phyloP scores from a whole-genome alignment of 2,888 invertebrate genomes.

The Drosophila nr. perissopoda region DNA sequence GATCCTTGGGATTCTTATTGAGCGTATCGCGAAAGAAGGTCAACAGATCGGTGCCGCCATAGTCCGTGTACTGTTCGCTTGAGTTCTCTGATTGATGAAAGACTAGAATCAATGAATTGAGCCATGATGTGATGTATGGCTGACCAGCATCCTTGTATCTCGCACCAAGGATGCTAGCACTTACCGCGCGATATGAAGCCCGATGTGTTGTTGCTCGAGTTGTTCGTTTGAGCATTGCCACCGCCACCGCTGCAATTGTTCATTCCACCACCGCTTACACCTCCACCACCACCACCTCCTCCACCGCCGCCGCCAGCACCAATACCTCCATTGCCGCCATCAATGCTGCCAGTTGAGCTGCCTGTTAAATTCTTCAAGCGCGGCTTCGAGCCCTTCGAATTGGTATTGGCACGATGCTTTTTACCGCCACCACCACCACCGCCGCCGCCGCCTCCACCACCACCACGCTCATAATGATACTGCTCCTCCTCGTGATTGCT shows the following conservation, averaged over 20 bases:
- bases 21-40: constrained; percentile 95
- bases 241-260: constrained; percentile 27
- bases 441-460: constrained; percentile 56
- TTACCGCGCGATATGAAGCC: constrained; percentile 87
- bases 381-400: constrained; percentile 84
- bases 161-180: constrained; percentile 40
- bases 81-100: constrained; percentile 88
- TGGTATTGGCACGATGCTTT: constrained; percentile 84
- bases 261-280: constrained; percentile 5
- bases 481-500: constrained; percentile 82
- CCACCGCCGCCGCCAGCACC: constrained; percentile 50
- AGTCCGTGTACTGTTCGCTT: constrained; percentile 90
- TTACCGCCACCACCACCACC: constrained; percentile 75
- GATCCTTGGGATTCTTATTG: constrained; percentile 95
- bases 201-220: constrained; percentile 85
- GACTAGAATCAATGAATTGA: constrained; percentile 75
- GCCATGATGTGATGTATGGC: constrained; percentile 39
- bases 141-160: constrained; percentile 16
- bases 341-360: constrained; percentile 85
- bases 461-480: constrained; percentile 78
- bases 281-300: not conserved
- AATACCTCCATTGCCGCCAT: constrained; percentile 80
- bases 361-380: constrained; percentile 85
- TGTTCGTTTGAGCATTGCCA: constrained; percentile 44
- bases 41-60: constrained; percentile 91